Base-by-base conservation (phyloP, 2,888 invertebrate species). In the Tuberolachnus salignus region DNA sequence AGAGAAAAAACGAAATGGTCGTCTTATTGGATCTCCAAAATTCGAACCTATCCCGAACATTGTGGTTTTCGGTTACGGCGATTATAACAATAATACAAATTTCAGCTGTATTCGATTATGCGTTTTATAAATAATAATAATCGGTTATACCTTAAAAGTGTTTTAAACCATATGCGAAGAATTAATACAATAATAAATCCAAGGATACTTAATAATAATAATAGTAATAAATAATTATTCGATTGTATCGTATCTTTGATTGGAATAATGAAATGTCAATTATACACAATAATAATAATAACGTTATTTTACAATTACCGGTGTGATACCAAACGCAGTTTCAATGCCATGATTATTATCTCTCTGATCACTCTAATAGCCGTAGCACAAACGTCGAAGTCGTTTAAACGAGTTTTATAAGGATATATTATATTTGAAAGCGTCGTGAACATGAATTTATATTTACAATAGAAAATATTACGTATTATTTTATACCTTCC, bases 181-280 rank as follows among this genome's bases (percentile, higher is more conserved):
- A n/a, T n/a, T n/a, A n/a, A n/a, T n/a, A 51, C n/a, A 34, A 67
- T 53, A 67, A 67, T 34, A 34, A 34, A 9, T 0, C 19, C 9
- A 69, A 53, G 19, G 16, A 13, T 69, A 8, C 19, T 34, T 34
- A 19, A 44, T 3, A 34, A 34, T 34, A 34, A 34, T 34, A n/a
- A n/a, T n/a, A n/a, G n/a, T 34, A 34, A 67, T 67, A 51, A 51
- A 51, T 53, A 67, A 53, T 19, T 21, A 34, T 42, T 42, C 23
- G 14, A 59, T 26, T 59, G 16, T 34, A 34, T n/a, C 10, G 44
- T 34, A 34, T 21, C 34, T 53, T 42, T 42, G 34, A 53, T 53
- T 42, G 19, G 42, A 53, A 42, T 69, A 53, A 34, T 42, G 19
- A 53, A 53, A 42, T 69, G 42, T 42, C 3, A 53, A 53, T 61